A percentile compares a stretch with the other conserved stretches of the same genome.
Conservation (phyloP, 2,797 vertebrate species). For the Acrossocheilus fasciatus region DNA sequence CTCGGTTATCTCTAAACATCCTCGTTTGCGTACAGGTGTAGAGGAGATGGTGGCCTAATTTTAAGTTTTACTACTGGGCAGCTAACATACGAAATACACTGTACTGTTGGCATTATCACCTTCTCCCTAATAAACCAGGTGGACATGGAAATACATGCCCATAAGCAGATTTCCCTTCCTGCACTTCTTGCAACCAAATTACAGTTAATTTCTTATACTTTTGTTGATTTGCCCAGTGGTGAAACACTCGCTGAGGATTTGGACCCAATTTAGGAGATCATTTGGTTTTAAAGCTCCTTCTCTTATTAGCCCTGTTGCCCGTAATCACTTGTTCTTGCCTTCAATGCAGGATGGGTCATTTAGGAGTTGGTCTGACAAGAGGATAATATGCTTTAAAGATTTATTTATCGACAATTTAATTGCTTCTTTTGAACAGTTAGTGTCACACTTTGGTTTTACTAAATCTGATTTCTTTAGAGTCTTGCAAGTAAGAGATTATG, state of each 20-base stretch:
- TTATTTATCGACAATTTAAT: not conserved
- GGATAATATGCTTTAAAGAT: not conserved
- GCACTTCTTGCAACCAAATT: not conserved
- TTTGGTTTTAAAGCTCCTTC: not conserved
- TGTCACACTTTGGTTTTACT: not conserved
- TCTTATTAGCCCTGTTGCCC: not conserved
- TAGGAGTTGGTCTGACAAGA: not conserved
- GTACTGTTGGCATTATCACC: not conserved
- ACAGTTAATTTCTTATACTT: not conserved
- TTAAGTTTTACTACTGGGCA: not conserved
- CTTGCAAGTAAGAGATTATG: not conserved
- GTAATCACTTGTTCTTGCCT: not conserved
- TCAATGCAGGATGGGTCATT: not conserved
- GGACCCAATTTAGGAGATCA: not conserved
- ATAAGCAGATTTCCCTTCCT: not conserved
- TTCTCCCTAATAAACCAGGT: not conserved
- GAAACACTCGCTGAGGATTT: not conserved
- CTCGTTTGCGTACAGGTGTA: not conserved
- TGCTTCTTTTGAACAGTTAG: not conserved
- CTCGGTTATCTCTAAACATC: not conserved
- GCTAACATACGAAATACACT: not conserved
- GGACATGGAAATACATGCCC: constrained; percentile 3
- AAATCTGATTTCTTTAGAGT: not conserved
- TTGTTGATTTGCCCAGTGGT: not conserved
- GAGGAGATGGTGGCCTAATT: not conserved